Conservation (phyloP, 2,888 invertebrate genomes). For the Notocelia uddmanniana region DNA sequence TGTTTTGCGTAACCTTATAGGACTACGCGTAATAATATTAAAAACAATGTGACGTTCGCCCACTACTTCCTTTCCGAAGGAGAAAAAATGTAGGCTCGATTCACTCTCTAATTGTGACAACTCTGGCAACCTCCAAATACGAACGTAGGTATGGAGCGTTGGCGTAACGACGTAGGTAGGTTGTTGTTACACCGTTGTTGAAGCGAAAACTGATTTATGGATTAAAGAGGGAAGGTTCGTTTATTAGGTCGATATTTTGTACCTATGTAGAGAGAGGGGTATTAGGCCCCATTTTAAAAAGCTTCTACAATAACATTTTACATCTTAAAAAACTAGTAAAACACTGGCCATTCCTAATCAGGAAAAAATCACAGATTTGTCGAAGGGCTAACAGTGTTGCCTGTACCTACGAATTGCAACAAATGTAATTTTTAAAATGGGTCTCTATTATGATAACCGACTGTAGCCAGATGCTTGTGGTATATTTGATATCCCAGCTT, state of each 20-base stretch:
- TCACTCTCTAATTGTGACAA: slow-evolving; percentile 59
- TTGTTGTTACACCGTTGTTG: slow-evolving; percentile 25
- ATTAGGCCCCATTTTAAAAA: too few relatives aligned
- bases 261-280: too few relatives aligned
- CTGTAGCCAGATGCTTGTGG: too few relatives aligned
- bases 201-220: background rate
- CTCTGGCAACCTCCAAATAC: slow-evolving; percentile 45
- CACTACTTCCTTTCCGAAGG: slow-evolving; percentile 64
- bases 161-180: slow-evolving; percentile 48
- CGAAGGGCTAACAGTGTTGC: too few relatives aligned
- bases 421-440: too few relatives aligned
- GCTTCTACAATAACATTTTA: too few relatives aligned
- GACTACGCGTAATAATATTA: slow-evolving; percentile 53
- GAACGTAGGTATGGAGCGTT: slow-evolving; percentile 52
- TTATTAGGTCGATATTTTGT: background rate
- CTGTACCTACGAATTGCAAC: too few relatives aligned
- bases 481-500: too few relatives aligned
- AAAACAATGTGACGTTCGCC: slow-evolving; percentile 63
- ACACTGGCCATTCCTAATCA: too few relatives aligned
- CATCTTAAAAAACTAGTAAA: too few relatives aligned
- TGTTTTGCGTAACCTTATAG: slow-evolving; percentile 54
- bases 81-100: slow-evolving; percentile 56
- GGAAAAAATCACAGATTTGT: too few relatives aligned
- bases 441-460: too few relatives aligned
- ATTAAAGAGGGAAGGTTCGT: background rate